Evolutionary conservation across 2,888 invertebrate genomes (phyloP), one percentile per base, ranked within the genome.

Genomic region (Oscheius sp.): DNA sequence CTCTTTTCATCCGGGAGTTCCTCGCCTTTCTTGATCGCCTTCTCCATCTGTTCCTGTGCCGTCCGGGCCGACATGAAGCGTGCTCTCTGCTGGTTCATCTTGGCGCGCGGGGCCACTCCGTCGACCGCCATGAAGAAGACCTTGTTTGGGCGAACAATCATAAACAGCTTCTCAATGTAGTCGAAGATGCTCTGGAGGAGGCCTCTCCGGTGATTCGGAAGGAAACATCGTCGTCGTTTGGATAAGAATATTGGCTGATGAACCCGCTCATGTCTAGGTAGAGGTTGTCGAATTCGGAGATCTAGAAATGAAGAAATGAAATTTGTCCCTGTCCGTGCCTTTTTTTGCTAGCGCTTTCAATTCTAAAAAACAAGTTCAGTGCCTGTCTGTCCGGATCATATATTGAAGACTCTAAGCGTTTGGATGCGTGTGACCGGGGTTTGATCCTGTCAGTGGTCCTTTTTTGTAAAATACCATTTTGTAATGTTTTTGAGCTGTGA

Each of bases 191-290:
- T 79, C 11, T 21, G 50, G 59, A 79, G 80, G 86, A 98, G 87
- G 94, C 93, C 89, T 96, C 94, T 89, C 97, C 96, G 0, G 94
- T 93, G 77, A 97, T 95, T 65, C 96, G 92, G 90, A 96, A 96
- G 89, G 95, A 94, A 0, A 95, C 93, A 90, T 97, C 95, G 75
- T 92, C 93, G 89, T 97, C 96, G 89, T 96, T 95, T 0, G 97
- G 96, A 92, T 98, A 97, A 0, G 96, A 96, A 90, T 97, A 98
- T 86, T 93, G 93, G 90, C 98, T 97, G 85, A 98, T 95, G 76
- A 98, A 96, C 21, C 98, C 97, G 90, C 98, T 96, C 95, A 96
- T 95, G 89, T 97, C 96, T 89, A 96, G 91, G 89, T 96, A 96
- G 86, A 97, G 92, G 90, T 98, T 96, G 91, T 98, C 98, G 90